Conservation (phyloP, 23 tunicate genomes). For the Halocynthia roretzi region DNA sequence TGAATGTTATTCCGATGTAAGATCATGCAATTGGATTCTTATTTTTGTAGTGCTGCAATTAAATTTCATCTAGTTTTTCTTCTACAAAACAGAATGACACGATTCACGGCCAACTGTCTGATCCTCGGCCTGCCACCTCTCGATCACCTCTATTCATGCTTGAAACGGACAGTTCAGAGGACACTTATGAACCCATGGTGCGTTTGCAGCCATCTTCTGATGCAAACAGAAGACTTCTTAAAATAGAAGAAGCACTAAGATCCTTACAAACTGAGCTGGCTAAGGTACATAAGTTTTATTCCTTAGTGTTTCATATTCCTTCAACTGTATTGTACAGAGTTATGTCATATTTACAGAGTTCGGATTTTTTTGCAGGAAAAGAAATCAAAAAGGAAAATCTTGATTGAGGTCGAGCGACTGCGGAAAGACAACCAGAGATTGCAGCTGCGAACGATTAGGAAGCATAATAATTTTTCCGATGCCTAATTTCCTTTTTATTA, state of each 20-base stretch:
- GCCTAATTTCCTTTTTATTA: no score
- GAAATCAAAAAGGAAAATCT: conserved; percentile 45
- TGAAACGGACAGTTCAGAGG: conserved; percentile 16
- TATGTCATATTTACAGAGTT: not conserved
- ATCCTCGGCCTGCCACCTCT: conserved; percentile 19
- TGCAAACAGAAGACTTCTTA: conserved; percentile 6
- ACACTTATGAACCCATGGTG: conserved; percentile 15
- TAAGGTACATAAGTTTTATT: not conserved
- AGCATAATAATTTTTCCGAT: no score
- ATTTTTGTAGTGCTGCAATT: no score
- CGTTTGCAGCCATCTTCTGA: conserved; percentile 8
- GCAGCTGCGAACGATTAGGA: conserved; percentile 24
- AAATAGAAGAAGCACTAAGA: conserved; percentile 20
- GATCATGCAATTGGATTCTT: not conserved
- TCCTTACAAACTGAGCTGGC: conserved; percentile 16
- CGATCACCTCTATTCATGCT: conserved; percentile 5
- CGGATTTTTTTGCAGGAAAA: conserved; percentile 35
- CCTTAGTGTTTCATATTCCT: not conserved
- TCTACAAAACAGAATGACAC: no score
- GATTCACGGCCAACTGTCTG: not conserved
- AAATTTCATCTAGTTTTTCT: no score
- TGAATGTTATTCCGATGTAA: conserved; percentile 19
- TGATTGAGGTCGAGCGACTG: conserved; percentile 44
- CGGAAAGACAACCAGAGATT: conserved; percentile 59
- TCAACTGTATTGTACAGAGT: not conserved